Base-by-base conservation (phyloP, 2,113 vertebrate genomes). In the Tautogolabrus adspersus region DNA sequence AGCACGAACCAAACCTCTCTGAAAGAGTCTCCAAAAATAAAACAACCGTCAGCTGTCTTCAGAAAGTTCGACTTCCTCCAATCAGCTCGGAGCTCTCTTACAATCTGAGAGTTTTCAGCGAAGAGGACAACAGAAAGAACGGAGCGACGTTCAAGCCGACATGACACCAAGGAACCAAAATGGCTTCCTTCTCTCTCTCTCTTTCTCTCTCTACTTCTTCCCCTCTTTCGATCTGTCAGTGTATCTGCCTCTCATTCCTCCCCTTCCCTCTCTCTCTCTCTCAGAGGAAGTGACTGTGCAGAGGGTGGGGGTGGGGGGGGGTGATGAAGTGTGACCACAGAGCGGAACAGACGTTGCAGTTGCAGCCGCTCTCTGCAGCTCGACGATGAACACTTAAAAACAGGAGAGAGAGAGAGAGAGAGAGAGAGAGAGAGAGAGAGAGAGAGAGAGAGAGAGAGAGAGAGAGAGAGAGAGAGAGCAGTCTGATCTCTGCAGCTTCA, bases 231-330 rank as follows among this genome's bases (percentile, higher is more conserved):
- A 6, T 59, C 70, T 80, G 75, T 77, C 60, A 75, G 1, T 44
- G 40, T 83, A 58, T 80, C 59, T 1, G 3, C 19, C 51, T 64
- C 38, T 47, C 51, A 42, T 71, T 55, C 55, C 12, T 72, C 52
- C 47, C 34, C 51, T 21, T 37, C n/a, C n/a, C 22, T 42, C 77
- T 46, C 61, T 66, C 26, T 62, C 15, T 38, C 9, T 44, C 69
- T 80, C 10, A 66, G 68, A 90, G 89, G 86, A 89, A 91, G 89
- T 89, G 83, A 87, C 67, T 55, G 54, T 69, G 84, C 76, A 84
- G 58, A 51, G 37, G 79, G 51, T 88, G 83, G 85, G 40, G 7
- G 82, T 56, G 47, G 37, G 79, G 55, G 88, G 82, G 85, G 47
- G 7, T 10, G 54, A 10, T 21, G 56, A 22, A n/a, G 71, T 55